Conservation (phyloP, 2,113 vertebrate species). For the Gracilinanus agilis region DNA sequence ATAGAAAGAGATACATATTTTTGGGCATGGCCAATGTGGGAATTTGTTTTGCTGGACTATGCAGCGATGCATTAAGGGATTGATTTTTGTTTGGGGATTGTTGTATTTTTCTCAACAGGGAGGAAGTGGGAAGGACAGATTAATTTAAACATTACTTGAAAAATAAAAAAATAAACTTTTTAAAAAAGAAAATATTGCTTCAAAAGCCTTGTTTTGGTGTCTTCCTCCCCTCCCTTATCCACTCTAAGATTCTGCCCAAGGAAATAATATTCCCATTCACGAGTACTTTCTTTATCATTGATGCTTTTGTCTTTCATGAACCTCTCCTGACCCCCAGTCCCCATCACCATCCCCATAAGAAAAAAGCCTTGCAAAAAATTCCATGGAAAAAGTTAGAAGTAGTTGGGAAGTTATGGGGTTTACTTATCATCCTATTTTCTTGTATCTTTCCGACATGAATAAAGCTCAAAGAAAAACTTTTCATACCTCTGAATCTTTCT, state of each 20-base stretch:
- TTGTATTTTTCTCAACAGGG: not conserved
- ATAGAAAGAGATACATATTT: not conserved
- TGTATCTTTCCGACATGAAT: not conserved
- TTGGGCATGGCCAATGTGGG: not conserved
- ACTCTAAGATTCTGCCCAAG: not conserved
- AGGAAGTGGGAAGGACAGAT: not conserved
- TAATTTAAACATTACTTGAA: not conserved
- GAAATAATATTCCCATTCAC: too few relatives aligned
- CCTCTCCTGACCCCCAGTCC: not conserved
- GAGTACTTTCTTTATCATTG: not conserved
- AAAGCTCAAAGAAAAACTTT: not conserved
- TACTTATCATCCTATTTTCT: not conserved
- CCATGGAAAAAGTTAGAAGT: not conserved
- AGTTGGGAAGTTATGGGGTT: not conserved
- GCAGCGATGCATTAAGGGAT: not conserved
- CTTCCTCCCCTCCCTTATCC: not conserved
- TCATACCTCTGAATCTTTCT: too few relatives aligned
- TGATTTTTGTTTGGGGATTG: not conserved
- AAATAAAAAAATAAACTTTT: not conserved
- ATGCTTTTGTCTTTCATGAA: not conserved
- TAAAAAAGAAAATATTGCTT: not conserved
- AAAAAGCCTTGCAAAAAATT: not conserved
- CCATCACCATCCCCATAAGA: too few relatives aligned
- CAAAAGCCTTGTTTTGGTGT: not conserved
- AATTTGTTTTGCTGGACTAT: not conserved